Base-by-base conservation (phyloP, 2,113 vertebrate species). In the human (Homo sapiens) region DNA sequence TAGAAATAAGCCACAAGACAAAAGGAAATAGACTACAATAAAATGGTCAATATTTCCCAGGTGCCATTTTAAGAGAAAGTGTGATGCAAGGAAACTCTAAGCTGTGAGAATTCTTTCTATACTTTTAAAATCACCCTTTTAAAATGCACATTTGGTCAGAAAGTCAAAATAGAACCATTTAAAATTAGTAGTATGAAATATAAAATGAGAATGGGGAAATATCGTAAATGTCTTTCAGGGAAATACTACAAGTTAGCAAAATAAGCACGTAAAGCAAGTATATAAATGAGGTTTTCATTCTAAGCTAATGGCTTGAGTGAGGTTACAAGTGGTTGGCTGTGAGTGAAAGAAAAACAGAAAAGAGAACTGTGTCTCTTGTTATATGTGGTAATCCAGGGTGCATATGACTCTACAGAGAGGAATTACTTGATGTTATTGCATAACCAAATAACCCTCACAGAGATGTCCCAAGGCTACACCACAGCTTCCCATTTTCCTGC, bases 301-400 rank as follows among this genome's bases (percentile, higher is more conserved):
- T 38, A 85, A 95, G 78, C 64, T 89, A 96, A 92, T 13, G 48
- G 73, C 32, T 93, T 86, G 18, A 76, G 30, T 80, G 40, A 94
- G 30, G 45, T 95, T 86, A 94, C 79, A 93, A 73, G 76, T 61
- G 35, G 38, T 83, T 66, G 61, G 57, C 50, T 86, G 57, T 16
- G 40, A 64, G 89, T 35, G 27, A 97, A 95, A 97, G 96, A 50
- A 92, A 95, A 97, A 96, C 72, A 96, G 93, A 64, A 30, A 52
- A 7, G 52, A 45, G 80, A 92, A 94, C 50, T 43, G 22, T 92
- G 75, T 72, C 78, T 87, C 81, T 66, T 76, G n/a, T n/a, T 61
- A 8, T 50, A 20, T 92, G 25, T n/a, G 1, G 0, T 75, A 75
- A 81, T 61, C 80, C 87, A 40, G 11, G 32, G 38, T 16, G 5